Evolutionary conservation across 2,113 vertebrate species (phyloP), one percentile per base, ranked within the genome.

Genomic region (Zeus faber): DNA sequence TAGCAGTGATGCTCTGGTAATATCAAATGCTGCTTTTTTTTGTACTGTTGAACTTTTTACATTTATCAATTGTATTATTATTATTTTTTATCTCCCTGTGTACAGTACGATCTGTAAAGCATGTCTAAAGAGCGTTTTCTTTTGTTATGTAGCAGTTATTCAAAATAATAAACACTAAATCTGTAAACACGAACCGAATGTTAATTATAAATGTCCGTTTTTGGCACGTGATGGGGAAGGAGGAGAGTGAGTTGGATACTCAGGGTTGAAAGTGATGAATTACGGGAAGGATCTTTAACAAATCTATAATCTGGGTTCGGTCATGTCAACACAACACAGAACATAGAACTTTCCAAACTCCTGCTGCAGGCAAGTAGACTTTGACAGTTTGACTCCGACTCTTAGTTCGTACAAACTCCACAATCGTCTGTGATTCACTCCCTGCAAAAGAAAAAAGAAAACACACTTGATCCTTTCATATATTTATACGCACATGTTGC

Each of bases 71-170:
- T 61, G n/a, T 74, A 50, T 80, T 80, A n/a, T n/a, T n/a, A n/a
- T n/a, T 82, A 68, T 10, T 37, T 37, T 62, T 22, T 43, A 68
- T 55, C 50, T 83, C n/a, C n/a, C 77, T 55, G 74, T 78, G 81
- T 72, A 60, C 23, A 89, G 85, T 90, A 89, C 75, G 87, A 88
- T 88, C 75, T 88, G 83, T 90, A 89, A 89, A 89, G 85, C 87
- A 88, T 89, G 84, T 87, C 61, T 74, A 77, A 85, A 85, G 63
- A 79, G 72, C 23, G 54, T 72, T 85, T n/a, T n/a, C n/a, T n/a
- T 83, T 76, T 81, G 76, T 84, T 84, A 78, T 72, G 51, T 81
- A 83, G 74, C 80, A 69, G 70, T 84, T 86, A 81, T 70, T 87
- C 74, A 63, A 62, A 83, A 85, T 66, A 87, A 85, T 88, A 89